Evolutionary conservation across 2,888 invertebrate species (phyloP).

Genomic region (Choristoneura rosaceana): DNA sequence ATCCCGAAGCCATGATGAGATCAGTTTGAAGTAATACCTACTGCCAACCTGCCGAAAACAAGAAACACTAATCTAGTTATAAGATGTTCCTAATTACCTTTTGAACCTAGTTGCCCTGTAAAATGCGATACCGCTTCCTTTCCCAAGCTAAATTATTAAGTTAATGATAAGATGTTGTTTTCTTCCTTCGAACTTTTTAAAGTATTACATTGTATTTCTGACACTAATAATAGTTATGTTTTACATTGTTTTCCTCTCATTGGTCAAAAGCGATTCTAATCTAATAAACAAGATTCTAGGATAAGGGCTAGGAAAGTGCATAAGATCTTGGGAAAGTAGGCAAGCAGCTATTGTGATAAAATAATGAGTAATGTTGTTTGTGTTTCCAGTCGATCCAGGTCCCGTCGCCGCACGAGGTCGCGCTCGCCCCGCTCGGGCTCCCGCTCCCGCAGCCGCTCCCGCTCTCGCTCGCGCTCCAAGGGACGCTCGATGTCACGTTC

Average conservation of each 20-base stretch:
- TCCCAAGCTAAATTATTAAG: constrained; percentile 9
- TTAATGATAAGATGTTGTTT: not conserved
- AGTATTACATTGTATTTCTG: too few relatives aligned
- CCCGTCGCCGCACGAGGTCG: constrained; percentile 87
- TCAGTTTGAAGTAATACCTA: not conserved
- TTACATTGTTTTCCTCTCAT: too few relatives aligned
- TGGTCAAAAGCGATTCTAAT: too few relatives aligned
- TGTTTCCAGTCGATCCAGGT: constrained; percentile 85
- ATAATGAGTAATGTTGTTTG: constrained; percentile 24
- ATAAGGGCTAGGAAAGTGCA: not conserved
- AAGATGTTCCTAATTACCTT: constrained; percentile 1
- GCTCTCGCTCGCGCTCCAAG: constrained; percentile 83
- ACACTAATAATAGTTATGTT: too few relatives aligned
- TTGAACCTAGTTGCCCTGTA: not conserved
- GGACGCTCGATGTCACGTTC: constrained; percentile 80
- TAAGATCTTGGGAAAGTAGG: constrained; percentile 14
- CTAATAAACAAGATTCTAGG: too few relatives aligned
- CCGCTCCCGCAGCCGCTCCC: constrained; percentile 76
- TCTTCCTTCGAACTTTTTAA: not conserved
- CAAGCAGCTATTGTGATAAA: not conserved
- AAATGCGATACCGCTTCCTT: not conserved
- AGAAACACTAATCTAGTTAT: not conserved
- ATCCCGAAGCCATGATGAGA: not conserved
- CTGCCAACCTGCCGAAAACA: not conserved
- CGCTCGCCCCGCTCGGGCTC: constrained; percentile 83